Evolutionary conservation across 2,797 vertebrate genomes (phyloP).

Genomic region (Hozukius guyotensis): DNA sequence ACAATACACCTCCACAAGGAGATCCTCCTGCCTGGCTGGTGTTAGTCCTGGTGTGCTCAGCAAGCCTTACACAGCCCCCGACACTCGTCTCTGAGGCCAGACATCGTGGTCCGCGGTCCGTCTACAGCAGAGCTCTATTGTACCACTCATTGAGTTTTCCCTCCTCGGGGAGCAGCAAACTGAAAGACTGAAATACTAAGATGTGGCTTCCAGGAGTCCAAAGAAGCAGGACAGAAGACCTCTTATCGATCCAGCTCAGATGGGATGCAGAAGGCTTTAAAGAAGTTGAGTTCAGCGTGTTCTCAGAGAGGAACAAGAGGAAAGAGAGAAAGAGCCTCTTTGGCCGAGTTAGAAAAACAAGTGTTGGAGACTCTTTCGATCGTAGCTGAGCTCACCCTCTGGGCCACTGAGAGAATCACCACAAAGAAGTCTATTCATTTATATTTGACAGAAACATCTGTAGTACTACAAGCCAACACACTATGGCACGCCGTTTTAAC

Average conservation of each 20-base stretch:
- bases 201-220: slow-evolving; percentile 21
- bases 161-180: background rate
- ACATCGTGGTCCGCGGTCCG: background rate
- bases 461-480: background rate
- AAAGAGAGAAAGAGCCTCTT: background rate
- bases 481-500: rapidly evolving
- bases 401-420: background rate
- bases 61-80: background rate
- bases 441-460: background rate
- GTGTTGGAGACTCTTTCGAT: background rate
- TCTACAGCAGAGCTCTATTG: slow-evolving; percentile 2
- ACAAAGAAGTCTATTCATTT: background rate
- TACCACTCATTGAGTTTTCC: slow-evolving; percentile 9
- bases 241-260: slow-evolving; percentile 38
- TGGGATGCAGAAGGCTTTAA: slow-evolving; percentile 11
- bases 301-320: slow-evolving; percentile 4
- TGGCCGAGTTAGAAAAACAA: background rate
- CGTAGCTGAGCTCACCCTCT: background rate
- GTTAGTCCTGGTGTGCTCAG: slow-evolving; percentile 34
- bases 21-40: slow-evolving; percentile 19
- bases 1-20: slow-evolving; percentile 26
- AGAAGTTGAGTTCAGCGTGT: slow-evolving; percentile 19
- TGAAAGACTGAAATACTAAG: slow-evolving; percentile 19
- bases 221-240: slow-evolving; percentile 12
- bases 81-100: slow-evolving; percentile 5